Evolutionary conservation across 1,140 invertebrate genomes (phyloP), one percentile per base, ranked within the genome.

Genomic region (Drosophila sechellia): DNA sequence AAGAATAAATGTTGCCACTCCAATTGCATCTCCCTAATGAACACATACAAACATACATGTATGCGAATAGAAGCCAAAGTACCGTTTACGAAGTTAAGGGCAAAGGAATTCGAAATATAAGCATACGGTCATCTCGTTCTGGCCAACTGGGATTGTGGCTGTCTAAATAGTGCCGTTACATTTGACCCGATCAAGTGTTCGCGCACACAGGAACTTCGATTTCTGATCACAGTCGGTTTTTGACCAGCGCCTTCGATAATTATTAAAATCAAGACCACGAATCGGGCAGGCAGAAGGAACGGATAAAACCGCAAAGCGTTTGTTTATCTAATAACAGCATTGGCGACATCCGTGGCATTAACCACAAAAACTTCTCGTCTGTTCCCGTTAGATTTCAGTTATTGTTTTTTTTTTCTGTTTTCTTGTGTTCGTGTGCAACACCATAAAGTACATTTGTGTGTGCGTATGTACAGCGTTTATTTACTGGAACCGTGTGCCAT

Each of bases 261-360:
- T 50, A 50, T 34, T 50, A 4, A 4, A 50, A 52, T 50, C 34
- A n/a, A 34, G 8, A 52, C 34, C 20, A 15, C 27, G 31, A 17
- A 34, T 20, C 49, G 22, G 25, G 6, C 3, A 49, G 13, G 13
- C 46, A 49, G 8, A 15, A 15, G 27, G 37, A 53, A 37, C 11
- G 34, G 12, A 4, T 37, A 53, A 53, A 53, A 39, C 50, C 50
- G 22, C 50, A 53, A 37, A 39, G 17, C 31, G n/a, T 15, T 15
- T 12, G 12, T 37, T 22, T 37, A 53, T 53, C 50, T 53, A 22
- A 11, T 25, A 39, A 60, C 22, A 48, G 39, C 15, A 52, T 34
- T 52, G 31, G 49, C 31, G 15, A 52, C n/a, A 52, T 40, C 50
- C 34, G 50, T 17, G n/a, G 42, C 42, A 20, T 17, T 37, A 60